Percentiles rank a stretch among this genome's conserved stretches.
phyloP scores from a whole-genome alignment of 2,113 vertebrate species.

The Bubo bubo region DNA sequence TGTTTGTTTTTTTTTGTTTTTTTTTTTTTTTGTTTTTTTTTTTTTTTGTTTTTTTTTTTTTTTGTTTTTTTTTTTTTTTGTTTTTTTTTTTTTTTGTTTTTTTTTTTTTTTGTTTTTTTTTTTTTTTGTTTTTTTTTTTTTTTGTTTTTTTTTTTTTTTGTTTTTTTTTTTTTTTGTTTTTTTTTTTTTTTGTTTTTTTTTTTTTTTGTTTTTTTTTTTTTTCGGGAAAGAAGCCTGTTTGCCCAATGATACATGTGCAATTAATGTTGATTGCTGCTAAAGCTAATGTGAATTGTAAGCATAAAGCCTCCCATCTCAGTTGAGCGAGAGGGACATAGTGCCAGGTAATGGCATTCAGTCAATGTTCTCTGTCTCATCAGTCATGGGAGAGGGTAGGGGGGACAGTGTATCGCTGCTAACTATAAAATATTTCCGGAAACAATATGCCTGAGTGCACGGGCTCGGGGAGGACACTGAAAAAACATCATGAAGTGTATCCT shows the following conservation, averaged over 20 bases:
- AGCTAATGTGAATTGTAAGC: not conserved
- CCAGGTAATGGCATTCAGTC: not conserved
- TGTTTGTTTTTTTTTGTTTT: no score
- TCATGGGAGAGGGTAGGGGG: not conserved
- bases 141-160: no score
- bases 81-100: no score
- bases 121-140: no score
- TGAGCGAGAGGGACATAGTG: not conserved
- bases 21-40: no score
- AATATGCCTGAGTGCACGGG: not conserved
- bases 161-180: no score
- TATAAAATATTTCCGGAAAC: constrained; percentile 34
- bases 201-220: no score
- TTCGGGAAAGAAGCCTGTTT: not conserved
- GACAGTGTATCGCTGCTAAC: not conserved
- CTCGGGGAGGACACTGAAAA: constrained; percentile 27
- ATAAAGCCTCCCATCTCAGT: not conserved
- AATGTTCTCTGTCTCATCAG: not conserved
- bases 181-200: no score
- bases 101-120: no score
- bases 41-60: no score
- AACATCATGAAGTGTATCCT: constrained; percentile 15
- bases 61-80: no score
- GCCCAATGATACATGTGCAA: not conserved
- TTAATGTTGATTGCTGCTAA: constrained; percentile 18